Evolutionary conservation across 2,797 vertebrate genomes (phyloP), one percentile per base, ranked within the genome.

Genomic region (Sebastes iracundus): DNA sequence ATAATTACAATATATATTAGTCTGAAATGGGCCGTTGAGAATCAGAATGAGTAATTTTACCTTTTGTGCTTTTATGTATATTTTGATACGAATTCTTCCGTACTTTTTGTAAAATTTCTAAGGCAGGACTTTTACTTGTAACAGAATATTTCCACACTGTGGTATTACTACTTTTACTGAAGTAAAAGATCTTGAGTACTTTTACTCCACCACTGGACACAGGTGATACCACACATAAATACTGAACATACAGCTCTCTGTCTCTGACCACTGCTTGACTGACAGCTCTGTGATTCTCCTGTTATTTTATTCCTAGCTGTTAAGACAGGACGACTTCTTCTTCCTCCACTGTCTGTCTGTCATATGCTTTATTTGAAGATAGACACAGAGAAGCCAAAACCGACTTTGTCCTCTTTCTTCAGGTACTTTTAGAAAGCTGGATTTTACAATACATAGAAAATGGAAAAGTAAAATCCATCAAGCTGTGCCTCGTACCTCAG

Each of bases 391-490:
- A 62, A 64, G 56, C 25, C 35, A 32, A 80, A 23, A 62, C 18
- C n/a, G 32, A 46, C 49, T 56, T 61, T 65, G 38, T 74, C 23
- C 30, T 67, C 55, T 67, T 69, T 49, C 32, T 55, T 70, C 28
- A 55, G 68, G 59, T 60, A 32, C 52, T 38, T 77, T 80, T 22
- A 46, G 20, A 74, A 64, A 64, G 35, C 35, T 46, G 27, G 72
- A 68, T 68, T 62, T 65, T 33, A 38, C 33, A 74, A 63, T 38
- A 62, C 20, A 23, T 25, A 25, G 28, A 62, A 74, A 58, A 59
- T 23, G 30, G 23, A 72, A 77, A 72, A 63, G 25, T 20, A 65
- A 77, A 84, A 69, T 55, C 49, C 77, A 80, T 55, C 66, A 38
- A 65, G 28, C 56, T 56, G 53, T 18, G 65, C 25, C 27, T 56